Conservation (phyloP, 2,113 vertebrate genomes). For the Takifugu bimaculatus region DNA sequence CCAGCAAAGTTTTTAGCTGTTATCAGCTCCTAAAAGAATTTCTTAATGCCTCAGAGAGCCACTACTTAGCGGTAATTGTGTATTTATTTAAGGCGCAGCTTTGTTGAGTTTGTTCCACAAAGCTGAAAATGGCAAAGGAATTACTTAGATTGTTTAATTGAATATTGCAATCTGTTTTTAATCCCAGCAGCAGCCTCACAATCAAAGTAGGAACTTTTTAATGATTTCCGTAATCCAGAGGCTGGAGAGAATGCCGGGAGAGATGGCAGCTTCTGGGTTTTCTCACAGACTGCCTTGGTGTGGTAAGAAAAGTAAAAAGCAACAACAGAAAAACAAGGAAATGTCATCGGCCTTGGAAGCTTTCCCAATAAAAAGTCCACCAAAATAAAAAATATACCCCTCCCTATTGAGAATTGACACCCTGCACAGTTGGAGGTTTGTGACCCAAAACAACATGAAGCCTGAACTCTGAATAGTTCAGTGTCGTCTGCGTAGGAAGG, state of each 20-base stretch:
- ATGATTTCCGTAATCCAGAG: background rate
- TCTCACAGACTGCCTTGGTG: no score
- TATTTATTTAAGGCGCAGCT: slow-evolving; percentile 29
- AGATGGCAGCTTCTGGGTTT: no score
- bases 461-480: slow-evolving; percentile 13
- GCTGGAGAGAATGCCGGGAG: background rate
- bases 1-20: slow-evolving; percentile 6
- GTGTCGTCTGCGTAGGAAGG: slow-evolving; percentile 44
- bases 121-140: slow-evolving; percentile 30
- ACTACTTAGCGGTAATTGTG: slow-evolving; percentile 17
- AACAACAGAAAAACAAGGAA: slow-evolving; percentile 32
- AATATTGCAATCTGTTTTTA: slow-evolving; percentile 30
- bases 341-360: slow-evolving; percentile 26
- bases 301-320: no score
- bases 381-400: no score
- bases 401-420: no score
- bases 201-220: slow-evolving; percentile 25
- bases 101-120: slow-evolving; percentile 33
- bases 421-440: no score
- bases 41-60: slow-evolving; percentile 13
- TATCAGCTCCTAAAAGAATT: slow-evolving; percentile 14
- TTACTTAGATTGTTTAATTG: slow-evolving; percentile 33
- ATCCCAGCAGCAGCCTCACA: slow-evolving; percentile 28
- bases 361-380: background rate
- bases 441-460: slow-evolving; percentile 4